Evolutionary conservation across 2,113 vertebrate genomes (phyloP), one percentile per base, ranked within the genome.

Genomic region (Salvelinus sp.): DNA sequence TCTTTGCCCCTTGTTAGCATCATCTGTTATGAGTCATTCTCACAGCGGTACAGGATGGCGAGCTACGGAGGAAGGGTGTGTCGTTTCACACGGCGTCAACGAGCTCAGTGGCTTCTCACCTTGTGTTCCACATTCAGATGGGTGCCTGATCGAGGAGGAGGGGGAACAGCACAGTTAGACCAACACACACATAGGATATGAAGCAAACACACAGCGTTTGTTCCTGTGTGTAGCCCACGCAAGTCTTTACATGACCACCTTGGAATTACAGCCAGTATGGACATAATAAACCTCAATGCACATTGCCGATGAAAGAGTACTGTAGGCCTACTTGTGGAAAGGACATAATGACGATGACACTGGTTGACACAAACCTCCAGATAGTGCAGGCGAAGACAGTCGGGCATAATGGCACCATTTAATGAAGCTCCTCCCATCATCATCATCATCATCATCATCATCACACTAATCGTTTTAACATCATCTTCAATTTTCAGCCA

Each of bases 21-120:
- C 77, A 80, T 82, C 72, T n/a, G 60, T 57, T 75, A 83, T 88
- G 87, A 91, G 78, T 89, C 86, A 81, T 3, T 72, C 78, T 78
- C 77, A 12, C 64, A 75, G 75, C 79, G 79, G 68, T 18, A 66
- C 13, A 14, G 66, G 66, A 6, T 38, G 28, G 20, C 64, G 25
- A 66, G 64, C 14, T 66, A 28, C 25, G 30, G 25, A n/a, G 10
- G 20, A n/a, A 33, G 18, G 7, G 3, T 6, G 66, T 20, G 84
- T 85, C 79, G 66, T 87, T 87, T 81, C 79, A 78, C 74, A 72
- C 14, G 7, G 79, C 70, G 69, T 75, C 80, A 85, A 87, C 74
- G 76, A 85, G 79, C 83, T 71, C 73, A 87, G 82, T 79, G 76
- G 69, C 70, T 80, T 72, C 69, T 83, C 79, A 79, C 79, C 74